Evolutionary conservation across 2,797 vertebrate species (phyloP), one percentile per base, ranked within the genome.

Genomic region (Hephaestus fuliginosus): DNA sequence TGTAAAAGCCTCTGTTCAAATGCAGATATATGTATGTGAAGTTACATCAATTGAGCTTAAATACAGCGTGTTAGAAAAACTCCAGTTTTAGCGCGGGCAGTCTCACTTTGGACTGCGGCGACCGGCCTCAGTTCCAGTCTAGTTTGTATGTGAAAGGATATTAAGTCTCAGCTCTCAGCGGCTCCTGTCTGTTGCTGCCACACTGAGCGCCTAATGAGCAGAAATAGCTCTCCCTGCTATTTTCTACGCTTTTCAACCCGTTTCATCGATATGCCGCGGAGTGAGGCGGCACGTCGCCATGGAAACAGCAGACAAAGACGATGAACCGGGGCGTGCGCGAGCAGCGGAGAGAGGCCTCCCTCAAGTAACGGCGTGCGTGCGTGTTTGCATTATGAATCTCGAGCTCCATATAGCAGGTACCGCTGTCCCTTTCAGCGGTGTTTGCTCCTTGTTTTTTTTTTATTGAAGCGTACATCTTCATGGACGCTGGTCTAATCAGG

Each of bases 241-340:
- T 87, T 91, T 82, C 78, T 70, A 33, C 48, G 55, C 74, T 74
- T 80, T 79, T 77, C 84, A 53, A 58, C 66, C 66, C 22, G 51
- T 84, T 90, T 86, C 83, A 84, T 94, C 85, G 53, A 89, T 88
- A 86, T 63, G 76, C 73, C 46, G 79, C 41, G 41, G 87, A 89
- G 88, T 63, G 85, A 85, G 86, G 86, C 81, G 83, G 90, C 77
- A 76, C 8, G 93, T 95, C 92, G 81, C 91, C 91, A 95, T 95
- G 93, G 93, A 93, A 94, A 95, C 94, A 91, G 88, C 80, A 93
- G 93, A 89, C 86, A 88, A 91, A 91, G 90, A 72, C 70, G 55
- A 71, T 30, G 65, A 88, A 77, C 79, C 44, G 61, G 74, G 75
- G 74, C 80, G 80, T 75, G 70, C 66, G 82, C 1, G 55, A 78